Percentiles rank a stretch among this genome's conserved stretches.
Conservation (phyloP, 2,113 vertebrate genomes). For the Potamarius usumacintae region DNA sequence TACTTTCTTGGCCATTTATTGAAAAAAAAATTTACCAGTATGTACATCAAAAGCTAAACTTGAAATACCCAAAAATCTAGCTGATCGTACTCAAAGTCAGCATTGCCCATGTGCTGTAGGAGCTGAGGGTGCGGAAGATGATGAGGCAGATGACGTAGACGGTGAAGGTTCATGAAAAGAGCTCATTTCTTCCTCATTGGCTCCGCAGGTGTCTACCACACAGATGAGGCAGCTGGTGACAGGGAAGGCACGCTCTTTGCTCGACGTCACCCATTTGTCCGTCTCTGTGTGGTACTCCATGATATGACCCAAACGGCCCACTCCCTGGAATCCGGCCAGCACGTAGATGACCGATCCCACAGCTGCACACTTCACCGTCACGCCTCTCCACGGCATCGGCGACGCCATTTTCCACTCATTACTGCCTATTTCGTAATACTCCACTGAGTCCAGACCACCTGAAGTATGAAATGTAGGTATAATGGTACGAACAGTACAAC, state of each 20-base stretch:
- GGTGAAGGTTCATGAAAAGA: constrained; percentile 35
- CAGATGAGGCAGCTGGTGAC: constrained; percentile 96
- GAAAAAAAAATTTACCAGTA: background rate
- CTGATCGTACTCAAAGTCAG: background rate
- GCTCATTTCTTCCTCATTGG: constrained; percentile 84
- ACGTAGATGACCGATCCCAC: constrained; percentile 90
- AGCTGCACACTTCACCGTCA: constrained; percentile 94
- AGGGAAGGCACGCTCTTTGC: constrained; percentile 92
- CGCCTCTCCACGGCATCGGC: constrained; percentile 93
- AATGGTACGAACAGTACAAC: background rate
- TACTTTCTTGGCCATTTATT: background rate
- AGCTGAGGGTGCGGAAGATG: constrained; percentile 10
- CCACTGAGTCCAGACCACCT: constrained; percentile 94
- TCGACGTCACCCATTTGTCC: constrained; percentile 88
- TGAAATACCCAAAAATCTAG: background rate
- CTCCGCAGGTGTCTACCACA: constrained; percentile 94
- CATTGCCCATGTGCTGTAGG: constrained; percentile 11
- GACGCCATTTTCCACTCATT: constrained; percentile 92
- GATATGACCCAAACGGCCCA: constrained; percentile 89
- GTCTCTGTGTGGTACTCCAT: constrained; percentile 93
- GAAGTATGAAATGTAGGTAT: constrained; percentile 23
- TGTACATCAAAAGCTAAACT: background rate
- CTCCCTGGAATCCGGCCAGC: constrained; percentile 95
- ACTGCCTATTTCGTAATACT: constrained; percentile 90
- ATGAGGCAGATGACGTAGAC: constrained; percentile 30